Evolutionary conservation across 2,113 vertebrate species (phyloP).

Genomic region (Thermophis baileyi): DNA sequence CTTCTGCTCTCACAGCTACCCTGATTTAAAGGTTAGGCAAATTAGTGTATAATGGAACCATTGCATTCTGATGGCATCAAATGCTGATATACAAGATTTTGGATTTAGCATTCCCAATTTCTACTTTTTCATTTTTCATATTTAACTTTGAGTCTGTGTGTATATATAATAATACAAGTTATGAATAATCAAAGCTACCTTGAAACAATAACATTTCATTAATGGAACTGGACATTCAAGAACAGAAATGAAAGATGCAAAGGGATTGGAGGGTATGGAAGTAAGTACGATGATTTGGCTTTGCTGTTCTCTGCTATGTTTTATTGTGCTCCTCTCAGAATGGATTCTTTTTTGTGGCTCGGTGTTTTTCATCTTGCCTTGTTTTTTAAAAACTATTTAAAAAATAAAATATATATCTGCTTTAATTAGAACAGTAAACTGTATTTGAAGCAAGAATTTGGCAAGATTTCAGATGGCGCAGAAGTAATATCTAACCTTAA

Average conservation of each 20-base stretch:
- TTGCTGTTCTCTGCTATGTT: not conserved
- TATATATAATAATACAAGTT: not conserved
- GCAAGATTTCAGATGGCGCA: not conserved
- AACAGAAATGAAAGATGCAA: not conserved
- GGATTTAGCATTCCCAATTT: not conserved
- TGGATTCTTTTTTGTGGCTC: not conserved
- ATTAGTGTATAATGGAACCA: not conserved
- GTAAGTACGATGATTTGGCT: not conserved
- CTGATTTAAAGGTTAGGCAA: not conserved
- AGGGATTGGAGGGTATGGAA: not conserved
- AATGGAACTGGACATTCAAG: not conserved
- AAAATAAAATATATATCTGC: not conserved
- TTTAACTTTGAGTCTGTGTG: not conserved
- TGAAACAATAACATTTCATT: not conserved
- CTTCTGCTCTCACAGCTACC: not conserved
- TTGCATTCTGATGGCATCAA: not conserved
- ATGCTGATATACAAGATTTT: not conserved
- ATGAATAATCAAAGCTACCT: not conserved
- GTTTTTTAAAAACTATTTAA: not conserved
- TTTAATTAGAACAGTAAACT: not conserved
- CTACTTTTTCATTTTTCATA: fast-evolving
- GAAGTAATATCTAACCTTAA: not conserved
- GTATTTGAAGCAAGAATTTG: not conserved
- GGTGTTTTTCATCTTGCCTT: not conserved
- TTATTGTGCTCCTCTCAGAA: constrained; percentile 7